Evolutionary conservation across 37 sponge, comb jelly and placozoan species (phyloP).

Genomic region (Chondrosia reniformis): DNA sequence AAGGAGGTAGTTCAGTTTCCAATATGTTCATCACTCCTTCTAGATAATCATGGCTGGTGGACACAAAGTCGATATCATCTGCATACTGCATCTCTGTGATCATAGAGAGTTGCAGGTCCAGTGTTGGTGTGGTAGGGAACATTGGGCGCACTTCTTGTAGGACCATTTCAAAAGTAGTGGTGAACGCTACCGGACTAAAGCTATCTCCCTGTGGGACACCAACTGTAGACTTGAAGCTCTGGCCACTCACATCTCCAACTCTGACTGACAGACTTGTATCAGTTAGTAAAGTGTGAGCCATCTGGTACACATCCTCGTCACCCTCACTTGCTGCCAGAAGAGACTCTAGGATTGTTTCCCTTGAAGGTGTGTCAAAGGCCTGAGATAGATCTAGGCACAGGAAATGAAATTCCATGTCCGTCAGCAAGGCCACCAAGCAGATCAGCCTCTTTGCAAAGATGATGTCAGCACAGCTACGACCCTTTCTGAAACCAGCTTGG

Average conservation of each 20-base stretch:
- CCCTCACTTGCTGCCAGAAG: background rate
- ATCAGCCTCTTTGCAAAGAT: background rate
- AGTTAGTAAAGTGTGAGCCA: background rate
- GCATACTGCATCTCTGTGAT: background rate
- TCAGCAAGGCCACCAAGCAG: background rate
- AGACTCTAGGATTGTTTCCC: slow-evolving; percentile 1
- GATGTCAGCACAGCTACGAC: slow-evolving; percentile 13
- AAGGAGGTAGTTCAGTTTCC: background rate
- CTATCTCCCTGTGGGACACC: slow-evolving; percentile 16
- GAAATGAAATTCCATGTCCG: background rate
- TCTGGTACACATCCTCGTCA: background rate
- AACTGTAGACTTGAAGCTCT: background rate
- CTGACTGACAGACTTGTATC: background rate
- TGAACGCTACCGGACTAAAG: slow-evolving; percentile 10
- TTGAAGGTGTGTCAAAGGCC: slow-evolving; percentile 4
- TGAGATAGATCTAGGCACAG: background rate
- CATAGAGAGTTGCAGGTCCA: background rate
- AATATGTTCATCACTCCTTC: slow-evolving; percentile 1
- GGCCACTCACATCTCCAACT: background rate
- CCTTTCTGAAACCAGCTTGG: slow-evolving; percentile 16
- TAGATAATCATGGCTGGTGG: background rate
- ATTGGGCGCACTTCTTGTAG: background rate
- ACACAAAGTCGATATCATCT: background rate
- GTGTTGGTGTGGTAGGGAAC: background rate
- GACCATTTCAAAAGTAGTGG: slow-evolving; percentile 10